These are phyloP conservation scores for Imbricaverruca yamaguchii DNA, from an alignment of 2,888 invertebrate genomes.

Conservation along the genomic window DNA sequence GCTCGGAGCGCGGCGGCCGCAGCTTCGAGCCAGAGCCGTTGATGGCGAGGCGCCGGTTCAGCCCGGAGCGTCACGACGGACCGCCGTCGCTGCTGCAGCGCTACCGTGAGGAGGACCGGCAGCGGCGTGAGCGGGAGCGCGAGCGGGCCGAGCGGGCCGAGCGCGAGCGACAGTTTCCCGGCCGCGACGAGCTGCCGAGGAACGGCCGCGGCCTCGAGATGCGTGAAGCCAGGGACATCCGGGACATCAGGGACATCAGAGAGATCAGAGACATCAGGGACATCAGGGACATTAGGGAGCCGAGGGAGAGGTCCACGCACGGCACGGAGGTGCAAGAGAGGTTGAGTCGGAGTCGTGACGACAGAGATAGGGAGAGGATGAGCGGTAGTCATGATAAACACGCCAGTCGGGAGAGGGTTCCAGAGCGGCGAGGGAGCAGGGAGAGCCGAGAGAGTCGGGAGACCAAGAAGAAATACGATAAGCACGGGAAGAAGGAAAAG, in stretches of 20 bases:
- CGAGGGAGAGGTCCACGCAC: background rate
- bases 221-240: background rate
- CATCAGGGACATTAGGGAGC: too few species aligned
- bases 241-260: too few species aligned
- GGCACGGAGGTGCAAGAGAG: background rate
- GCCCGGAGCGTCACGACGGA: background rate
- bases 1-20: background rate
- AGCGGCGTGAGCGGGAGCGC: background rate
- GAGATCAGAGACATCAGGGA: too few species aligned
- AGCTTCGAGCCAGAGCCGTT: background rate
- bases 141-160: background rate
- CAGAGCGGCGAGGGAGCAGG: background rate
- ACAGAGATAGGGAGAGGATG: background rate
- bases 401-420: background rate
- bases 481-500: background rate
- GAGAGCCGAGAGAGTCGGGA: background rate
- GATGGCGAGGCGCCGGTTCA: background rate
- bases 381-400: background rate
- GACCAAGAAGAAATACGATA: background rate
- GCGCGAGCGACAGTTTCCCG: background rate
- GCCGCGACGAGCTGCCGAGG: background rate
- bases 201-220: background rate
- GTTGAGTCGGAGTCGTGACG: background rate
- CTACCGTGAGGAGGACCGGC: conserved; percentile 15
- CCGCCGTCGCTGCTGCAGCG: conserved; percentile 14